Evolutionary conservation across 2,797 vertebrate species (phyloP), one percentile per base, ranked within the genome.

Genomic region (Margarornis squamiger): DNA sequence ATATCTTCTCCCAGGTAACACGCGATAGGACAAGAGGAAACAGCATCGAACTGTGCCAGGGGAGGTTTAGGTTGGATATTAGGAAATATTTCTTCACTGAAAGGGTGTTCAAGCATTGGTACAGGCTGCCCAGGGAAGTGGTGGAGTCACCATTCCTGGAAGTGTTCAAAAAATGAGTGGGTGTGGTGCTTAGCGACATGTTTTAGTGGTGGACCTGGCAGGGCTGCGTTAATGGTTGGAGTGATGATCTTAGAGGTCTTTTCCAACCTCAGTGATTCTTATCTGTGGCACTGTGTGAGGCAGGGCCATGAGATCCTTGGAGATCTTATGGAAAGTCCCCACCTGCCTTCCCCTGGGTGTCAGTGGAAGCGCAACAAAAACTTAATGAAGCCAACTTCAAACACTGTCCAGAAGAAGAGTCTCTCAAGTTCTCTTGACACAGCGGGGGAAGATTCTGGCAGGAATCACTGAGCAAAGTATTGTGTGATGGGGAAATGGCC

Each of bases 381-480:
- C 55, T 39, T 39, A 29, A 23, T 12, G 2, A 34, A 74, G 18
- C 17, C 15, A 51, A 5, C 59, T 54, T 84, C 34, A 68, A 63
- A 30, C 9, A 1, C n/a, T 7, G 29, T 51, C 10, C 48, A 32
- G 24, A 24, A 70, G 30, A 81, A 48, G 22, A 39, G 49, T 45
- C 12, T 58, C 27, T 63, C 0, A 1, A 38, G 32, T 67, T 49
- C 15, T 29, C 32, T n/a, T 26, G 38, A 21, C 12, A 7, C 29
- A 41, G 41, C 27, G 26, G 34, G 14, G 5, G 18, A 66, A 80
- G 6, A 20, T 43, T 57, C 59, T 34, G 34, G 14, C 1, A 1
- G 1, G 2, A 10, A 55, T 26, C 14, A 2, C 19, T 12, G 16
- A 46, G n/a, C 5, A 0, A 70, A 54, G 39, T 22, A 9, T 4